Base-by-base conservation (phyloP, 2,888 invertebrate species). In the Apoda limacodes region DNA sequence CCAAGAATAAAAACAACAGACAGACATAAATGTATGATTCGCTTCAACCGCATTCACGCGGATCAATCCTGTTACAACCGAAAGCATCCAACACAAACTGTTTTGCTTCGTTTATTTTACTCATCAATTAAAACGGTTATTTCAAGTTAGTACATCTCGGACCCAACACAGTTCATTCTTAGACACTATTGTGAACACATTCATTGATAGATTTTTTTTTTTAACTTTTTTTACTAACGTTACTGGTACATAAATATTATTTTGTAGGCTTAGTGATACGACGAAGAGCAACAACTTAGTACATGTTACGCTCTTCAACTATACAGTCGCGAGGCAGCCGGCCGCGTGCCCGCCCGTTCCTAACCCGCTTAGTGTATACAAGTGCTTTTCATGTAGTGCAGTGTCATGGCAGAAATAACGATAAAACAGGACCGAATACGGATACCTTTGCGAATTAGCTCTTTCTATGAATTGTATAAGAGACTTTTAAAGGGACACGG, bases 51-150 rank as follows among this genome's bases (percentile, higher is more conserved):
- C 48, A 50, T 40, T 33, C 37, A 51, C 58, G 61, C 74, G 63
- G 78, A 62, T 70, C 56, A 62, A 78, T 76, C 78, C 75, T 70
- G 80, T 78, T 80, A 46, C 29, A 78, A 76, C 75, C 65, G 64
- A 70, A 65, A 68, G 51, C 49, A 53, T 61, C 58, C 47, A 55
- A 56, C 56, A 60, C 51, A 57, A 58, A 62, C 62, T 53, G 59
- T 58, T 55, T 57, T 62, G 64, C 64, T n/a, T n/a, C n/a, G n/a
- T n/a, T n/a, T n/a, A n/a, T n/a, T n/a, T n/a, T n/a, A n/a, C n/a
- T n/a, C n/a, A n/a, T n/a, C n/a, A n/a, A n/a, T n/a, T n/a, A n/a
- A n/a, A n/a, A n/a, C n/a, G n/a, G n/a, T n/a, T n/a, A n/a, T n/a
- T n/a, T n/a, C n/a, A n/a, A n/a, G n/a, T n/a, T n/a, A n/a, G n/a